phyloP scores from a whole-genome alignment of 53 echinoderm and acorn worm genomes.

The Holothuria scabra region DNA sequence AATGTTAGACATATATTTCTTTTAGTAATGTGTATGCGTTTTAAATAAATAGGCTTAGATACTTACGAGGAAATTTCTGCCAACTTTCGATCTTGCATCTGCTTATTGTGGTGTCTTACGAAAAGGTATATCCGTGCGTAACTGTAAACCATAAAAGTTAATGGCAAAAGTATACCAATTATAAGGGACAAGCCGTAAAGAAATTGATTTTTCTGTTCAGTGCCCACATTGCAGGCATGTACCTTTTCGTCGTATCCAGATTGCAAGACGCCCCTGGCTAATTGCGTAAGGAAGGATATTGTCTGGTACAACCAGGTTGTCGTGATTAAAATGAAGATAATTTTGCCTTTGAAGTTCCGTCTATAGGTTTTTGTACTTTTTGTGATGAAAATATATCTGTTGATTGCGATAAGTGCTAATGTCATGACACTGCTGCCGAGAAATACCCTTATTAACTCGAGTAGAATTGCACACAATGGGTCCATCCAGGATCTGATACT shows the following conservation, averaged over 20 bases:
- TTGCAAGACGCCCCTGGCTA: neutral
- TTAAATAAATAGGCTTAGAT: too few species aligned
- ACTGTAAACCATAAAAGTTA: neutral
- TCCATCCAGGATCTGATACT: neutral
- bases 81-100: too few species aligned
- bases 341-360: neutral
- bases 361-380: neutral
- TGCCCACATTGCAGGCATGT: neutral
- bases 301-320: neutral
- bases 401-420: slow-evolving; percentile 9
- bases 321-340: neutral
- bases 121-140: neutral
- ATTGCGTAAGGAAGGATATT: neutral
- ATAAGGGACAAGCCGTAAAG: neutral
- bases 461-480: neutral
- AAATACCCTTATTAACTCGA: neutral
- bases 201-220: neutral
- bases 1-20: too few species aligned
- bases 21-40: too few species aligned
- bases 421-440: slow-evolving; percentile 15
- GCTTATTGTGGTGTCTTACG: too few species aligned
- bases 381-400: slow-evolving; percentile 11
- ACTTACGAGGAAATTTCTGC: too few species aligned
- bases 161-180: neutral
- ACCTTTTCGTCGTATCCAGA: slow-evolving; percentile 22